These are phyloP conservation scores for Erethizon dorsatum DNA, from an alignment of 2,797 vertebrate genomes.

Conservation along the genomic window DNA sequence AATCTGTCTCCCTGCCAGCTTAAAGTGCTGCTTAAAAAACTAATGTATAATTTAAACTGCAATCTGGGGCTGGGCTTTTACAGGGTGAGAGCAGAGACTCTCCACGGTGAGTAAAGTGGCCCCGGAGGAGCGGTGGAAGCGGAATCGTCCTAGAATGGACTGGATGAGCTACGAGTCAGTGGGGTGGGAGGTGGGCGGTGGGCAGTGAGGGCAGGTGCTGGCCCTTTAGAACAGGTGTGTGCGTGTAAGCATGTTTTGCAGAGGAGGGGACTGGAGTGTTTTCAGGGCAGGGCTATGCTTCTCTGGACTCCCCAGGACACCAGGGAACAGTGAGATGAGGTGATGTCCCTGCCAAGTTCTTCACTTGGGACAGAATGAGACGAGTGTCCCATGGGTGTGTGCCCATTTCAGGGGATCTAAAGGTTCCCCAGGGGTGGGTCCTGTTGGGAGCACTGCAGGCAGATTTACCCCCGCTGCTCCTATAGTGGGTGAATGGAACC, in stretches of 20 bases:
- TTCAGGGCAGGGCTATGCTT: neutral
- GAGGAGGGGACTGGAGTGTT: neutral
- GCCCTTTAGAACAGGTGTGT: neutral
- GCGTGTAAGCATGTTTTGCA: accelerated
- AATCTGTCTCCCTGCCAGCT: conserved; percentile 78
- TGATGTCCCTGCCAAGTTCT: neutral
- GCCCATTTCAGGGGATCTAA: neutral
- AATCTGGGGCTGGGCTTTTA: conserved; percentile 47
- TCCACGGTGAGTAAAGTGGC: neutral
- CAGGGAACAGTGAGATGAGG: neutral
- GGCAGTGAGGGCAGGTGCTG: neutral
- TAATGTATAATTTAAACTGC: conserved; percentile 84
- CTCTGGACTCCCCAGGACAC: too few relatives aligned
- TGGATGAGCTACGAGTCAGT: too few relatives aligned
- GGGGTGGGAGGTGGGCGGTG: accelerated
- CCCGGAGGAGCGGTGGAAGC: neutral
- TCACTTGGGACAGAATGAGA: neutral
- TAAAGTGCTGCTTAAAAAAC: conserved; percentile 80
- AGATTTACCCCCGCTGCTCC: too few relatives aligned
- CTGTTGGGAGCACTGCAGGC: neutral
- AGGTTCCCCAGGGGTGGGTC: too few relatives aligned
- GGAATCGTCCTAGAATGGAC: neutral
- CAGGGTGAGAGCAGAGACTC: neutral
- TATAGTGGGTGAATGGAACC: accelerated
- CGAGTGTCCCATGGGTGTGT: neutral